A percentile compares a stretch with the other conserved stretches of the same genome.
Conservation (phyloP, 2,888 invertebrate genomes). For the Eumacrocentrus americanus region DNA sequence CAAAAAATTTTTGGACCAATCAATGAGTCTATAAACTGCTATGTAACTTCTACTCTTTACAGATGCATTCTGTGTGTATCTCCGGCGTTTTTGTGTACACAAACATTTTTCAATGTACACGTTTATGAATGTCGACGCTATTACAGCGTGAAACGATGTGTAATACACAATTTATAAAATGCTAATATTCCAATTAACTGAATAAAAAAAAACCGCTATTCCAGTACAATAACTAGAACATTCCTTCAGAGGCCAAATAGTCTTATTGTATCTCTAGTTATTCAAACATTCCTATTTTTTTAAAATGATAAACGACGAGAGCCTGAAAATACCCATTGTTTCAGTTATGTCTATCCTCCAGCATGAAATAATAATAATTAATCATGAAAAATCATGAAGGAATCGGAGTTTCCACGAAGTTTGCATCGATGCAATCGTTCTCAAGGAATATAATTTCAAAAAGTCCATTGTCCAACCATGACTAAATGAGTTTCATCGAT, state of each 20-base stretch:
- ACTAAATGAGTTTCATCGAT: too few relatives aligned
- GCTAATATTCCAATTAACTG: not conserved
- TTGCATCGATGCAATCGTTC: too few relatives aligned
- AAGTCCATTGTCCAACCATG: too few relatives aligned
- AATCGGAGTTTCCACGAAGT: too few relatives aligned
- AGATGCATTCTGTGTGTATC: not conserved
- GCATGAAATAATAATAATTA: not conserved
- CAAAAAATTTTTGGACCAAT: not conserved
- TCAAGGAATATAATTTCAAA: too few relatives aligned
- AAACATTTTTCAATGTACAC: not conserved
- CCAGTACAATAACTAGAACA: not conserved
- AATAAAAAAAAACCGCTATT: too few relatives aligned
- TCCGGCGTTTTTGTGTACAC: not conserved
- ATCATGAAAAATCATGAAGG: not conserved
- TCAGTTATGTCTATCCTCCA: not conserved
- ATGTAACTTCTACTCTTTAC: not conserved
- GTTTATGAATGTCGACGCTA: not conserved
- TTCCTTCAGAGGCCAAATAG: too few relatives aligned
- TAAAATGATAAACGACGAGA: too few relatives aligned
- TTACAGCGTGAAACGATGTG: constrained; percentile 13
- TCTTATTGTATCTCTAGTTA: too few relatives aligned
- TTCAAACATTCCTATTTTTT: too few relatives aligned
- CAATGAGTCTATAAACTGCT: not conserved
- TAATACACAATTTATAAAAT: not conserved
- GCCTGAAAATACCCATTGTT: not conserved